Conservation (phyloP, 2,113 vertebrate species). For the Leucopsar rothschildi region DNA sequence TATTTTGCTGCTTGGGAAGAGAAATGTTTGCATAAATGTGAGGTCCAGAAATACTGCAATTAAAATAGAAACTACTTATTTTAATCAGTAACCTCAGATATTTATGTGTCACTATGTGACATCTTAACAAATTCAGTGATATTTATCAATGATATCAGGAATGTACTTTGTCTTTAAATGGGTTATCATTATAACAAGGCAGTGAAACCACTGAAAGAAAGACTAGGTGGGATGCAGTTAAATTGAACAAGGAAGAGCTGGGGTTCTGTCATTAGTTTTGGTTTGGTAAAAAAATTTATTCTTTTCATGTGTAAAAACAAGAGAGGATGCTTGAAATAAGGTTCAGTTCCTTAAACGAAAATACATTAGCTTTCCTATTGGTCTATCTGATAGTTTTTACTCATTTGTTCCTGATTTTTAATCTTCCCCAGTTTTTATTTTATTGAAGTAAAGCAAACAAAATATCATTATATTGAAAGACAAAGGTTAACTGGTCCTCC, state of each 20-base stretch:
- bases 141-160: background rate
- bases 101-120: background rate
- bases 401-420: background rate
- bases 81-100: background rate
- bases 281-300: background rate
- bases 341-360: background rate
- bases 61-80: background rate
- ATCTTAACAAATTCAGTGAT: background rate
- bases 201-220: background rate
- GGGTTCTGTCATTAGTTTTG: fast-evolving
- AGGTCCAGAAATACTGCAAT: background rate
- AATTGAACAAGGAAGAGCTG: background rate
- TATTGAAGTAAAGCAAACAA: background rate
- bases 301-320: background rate
- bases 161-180: background rate
- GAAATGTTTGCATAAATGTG: background rate
- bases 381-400: background rate
- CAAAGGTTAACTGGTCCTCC: background rate
- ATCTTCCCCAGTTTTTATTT: background rate
- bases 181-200: background rate
- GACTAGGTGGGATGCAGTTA: background rate
- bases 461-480: background rate
- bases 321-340: background rate
- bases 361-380: background rate
- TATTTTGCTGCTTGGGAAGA: background rate